Conservation (phyloP, 2,888 invertebrate species). For the Venusia cambrica region DNA sequence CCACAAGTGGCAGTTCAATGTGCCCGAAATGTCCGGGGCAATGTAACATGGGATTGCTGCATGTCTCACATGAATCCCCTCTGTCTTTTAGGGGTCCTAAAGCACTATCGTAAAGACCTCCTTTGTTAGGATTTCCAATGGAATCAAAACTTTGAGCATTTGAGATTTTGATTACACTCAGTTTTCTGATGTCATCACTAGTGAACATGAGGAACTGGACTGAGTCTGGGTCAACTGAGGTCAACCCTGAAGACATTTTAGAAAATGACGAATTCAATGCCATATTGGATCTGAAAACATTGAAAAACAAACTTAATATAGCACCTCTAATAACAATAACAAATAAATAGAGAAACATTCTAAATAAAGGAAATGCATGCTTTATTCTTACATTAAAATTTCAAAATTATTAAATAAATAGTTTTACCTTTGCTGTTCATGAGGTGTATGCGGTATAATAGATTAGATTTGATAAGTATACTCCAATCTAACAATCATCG, state of each 20-base stretch:
- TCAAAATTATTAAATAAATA: too few species aligned
- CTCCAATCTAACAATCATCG: too few species aligned
- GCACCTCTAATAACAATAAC: too few species aligned
- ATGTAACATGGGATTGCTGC: constrained; percentile 82
- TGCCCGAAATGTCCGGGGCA: constrained; percentile 98
- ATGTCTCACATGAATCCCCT: constrained; percentile 89
- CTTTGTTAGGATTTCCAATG: constrained; percentile 89
- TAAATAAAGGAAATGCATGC: too few species aligned
- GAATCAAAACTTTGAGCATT: constrained; percentile 90
- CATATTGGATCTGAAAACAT: constrained; percentile 47
- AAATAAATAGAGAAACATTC: too few species aligned
- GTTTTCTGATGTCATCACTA: constrained; percentile 86
- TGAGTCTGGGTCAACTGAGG: constrained; percentile 65
- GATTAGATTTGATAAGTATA: too few species aligned
- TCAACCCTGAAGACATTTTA: constrained; percentile 49
- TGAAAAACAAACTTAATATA: too few species aligned
- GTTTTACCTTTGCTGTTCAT: too few species aligned
- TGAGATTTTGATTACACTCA: constrained; percentile 91
- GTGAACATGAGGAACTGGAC: constrained; percentile 87
- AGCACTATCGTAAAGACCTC: constrained; percentile 94
- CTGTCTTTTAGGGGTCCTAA: constrained; percentile 86
- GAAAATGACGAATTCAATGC: constrained; percentile 50
- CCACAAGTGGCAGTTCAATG: constrained; percentile 92
- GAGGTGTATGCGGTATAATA: too few species aligned
- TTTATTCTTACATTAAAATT: too few species aligned